These are phyloP conservation scores for Petrolisthes manimaculis DNA, from an alignment of 2,888 invertebrate species.

Conservation along the genomic window DNA sequence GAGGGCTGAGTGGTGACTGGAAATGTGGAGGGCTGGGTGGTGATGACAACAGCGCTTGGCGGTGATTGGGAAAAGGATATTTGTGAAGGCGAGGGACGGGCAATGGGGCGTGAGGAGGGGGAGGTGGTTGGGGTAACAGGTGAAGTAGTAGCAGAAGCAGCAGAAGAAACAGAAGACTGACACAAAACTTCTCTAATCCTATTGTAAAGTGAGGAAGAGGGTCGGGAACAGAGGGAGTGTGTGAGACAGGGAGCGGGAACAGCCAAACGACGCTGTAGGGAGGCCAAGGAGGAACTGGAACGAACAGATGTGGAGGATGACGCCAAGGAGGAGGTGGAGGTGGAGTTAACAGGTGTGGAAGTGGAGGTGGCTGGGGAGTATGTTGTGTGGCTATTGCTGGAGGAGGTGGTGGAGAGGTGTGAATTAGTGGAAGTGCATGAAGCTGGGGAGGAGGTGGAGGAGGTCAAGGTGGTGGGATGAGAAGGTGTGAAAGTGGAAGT, in stretches of 20 bases:
- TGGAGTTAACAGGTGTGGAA: background rate
- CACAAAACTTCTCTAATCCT: constrained; percentile 36
- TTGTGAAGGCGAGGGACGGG: background rate
- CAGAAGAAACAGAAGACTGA: background rate
- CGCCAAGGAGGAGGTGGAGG: background rate
- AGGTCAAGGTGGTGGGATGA: background rate
- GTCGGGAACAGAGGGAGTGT: constrained; percentile 43
- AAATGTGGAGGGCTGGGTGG: background rate
- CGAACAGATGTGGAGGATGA: background rate
- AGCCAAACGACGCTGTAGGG: constrained; percentile 33
- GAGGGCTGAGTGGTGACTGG: no score
- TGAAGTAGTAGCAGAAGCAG: background rate
- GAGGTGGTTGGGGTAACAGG: no score
- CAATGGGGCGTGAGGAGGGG: background rate
- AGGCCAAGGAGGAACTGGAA: constrained; percentile 15
- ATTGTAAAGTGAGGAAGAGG: constrained; percentile 30
- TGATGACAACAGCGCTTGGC: background rate
- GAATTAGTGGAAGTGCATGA: background rate
- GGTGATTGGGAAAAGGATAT: background rate
- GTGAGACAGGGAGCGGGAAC: constrained; percentile 49
- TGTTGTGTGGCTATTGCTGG: background rate
- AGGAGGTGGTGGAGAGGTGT: background rate
- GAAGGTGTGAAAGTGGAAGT: background rate
- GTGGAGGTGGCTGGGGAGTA: background rate
- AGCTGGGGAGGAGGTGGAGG: background rate